Base-by-base conservation (phyloP, 2,888 invertebrate genomes). In the Drosophila putrida region DNA sequence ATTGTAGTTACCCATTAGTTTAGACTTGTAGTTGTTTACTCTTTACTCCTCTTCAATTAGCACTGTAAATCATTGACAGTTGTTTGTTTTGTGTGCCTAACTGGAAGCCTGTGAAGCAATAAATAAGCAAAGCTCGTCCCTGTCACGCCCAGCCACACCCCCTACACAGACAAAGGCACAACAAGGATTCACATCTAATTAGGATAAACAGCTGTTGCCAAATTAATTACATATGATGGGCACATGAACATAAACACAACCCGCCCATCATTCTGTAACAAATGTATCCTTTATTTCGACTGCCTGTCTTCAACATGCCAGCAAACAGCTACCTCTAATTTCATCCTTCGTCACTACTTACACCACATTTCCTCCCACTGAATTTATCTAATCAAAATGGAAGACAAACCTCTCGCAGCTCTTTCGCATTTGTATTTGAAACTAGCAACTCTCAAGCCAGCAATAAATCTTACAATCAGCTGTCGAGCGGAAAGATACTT, bases 181-280 rank as follows among this genome's bases (percentile, higher is more conserved):
- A 47, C 43, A 74, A 49, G 75, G 75, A 76, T 59, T 82, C 71
- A 73, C 73, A 75, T 71, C 73, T 88, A 83, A 83, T 83, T 83
- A 80, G 87, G 83, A 83, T 86, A 80, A 89, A 80, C 84, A 85
- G 88, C 79, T 85, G 84, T 84, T 84, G 87, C 84, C 83, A 78
- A 89, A 89, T 89, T 89, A 85, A 85, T 85, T 87, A 85, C 87
- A 89, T 81, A 80, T 86, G 81, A 88, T 72, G 81, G 76, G 73
- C 76, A 75, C 69, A 77, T 72, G 75, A 77, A 80, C 69, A 68
- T 61, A 50, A 70, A 59, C 76, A 72, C 57, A 39, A 49, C 11
- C 54, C 44, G 58, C 31, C 44, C 70, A 61, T 50, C 61, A 46
- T 35, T 63, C 60, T 49, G 44, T 20, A 41, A 50, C 64, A 68